Evolutionary conservation across 2,797 vertebrate genomes (phyloP).

Genomic region (Silurus aristotelis): DNA sequence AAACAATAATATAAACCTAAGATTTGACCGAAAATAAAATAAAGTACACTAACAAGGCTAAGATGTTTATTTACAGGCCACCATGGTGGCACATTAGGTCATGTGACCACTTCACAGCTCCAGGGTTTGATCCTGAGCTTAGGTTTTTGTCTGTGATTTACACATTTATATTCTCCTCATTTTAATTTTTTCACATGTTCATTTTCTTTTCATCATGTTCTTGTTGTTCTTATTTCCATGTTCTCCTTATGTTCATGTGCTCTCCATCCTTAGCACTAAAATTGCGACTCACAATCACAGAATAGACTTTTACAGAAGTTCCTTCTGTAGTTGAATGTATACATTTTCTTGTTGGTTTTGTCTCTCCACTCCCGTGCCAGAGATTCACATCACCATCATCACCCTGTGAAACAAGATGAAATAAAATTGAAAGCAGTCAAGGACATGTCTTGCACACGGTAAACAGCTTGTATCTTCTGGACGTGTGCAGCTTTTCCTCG

Average conservation of each 20-base stretch:
- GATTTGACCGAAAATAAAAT: background rate
- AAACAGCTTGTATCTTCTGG: constrained; percentile 83
- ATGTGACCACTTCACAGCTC: no score
- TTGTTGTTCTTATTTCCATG: background rate
- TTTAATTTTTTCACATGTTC: constrained; percentile 31
- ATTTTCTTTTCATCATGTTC: background rate
- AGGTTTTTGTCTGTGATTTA: background rate
- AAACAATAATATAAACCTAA: background rate
- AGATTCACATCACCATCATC: constrained; percentile 83
- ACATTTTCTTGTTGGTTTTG: constrained; percentile 63
- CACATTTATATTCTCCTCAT: no score
- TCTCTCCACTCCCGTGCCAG: constrained; percentile 73
- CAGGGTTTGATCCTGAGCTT: background rate
- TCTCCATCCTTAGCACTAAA: background rate
- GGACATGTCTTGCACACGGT: constrained; percentile 84
- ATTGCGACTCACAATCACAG: background rate
- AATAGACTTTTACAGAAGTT: background rate
- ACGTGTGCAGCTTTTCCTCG: constrained; percentile 84
- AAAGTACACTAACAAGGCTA: background rate
- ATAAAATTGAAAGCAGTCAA: constrained; percentile 86
- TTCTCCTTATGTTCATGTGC: constrained; percentile 32
- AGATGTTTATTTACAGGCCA: no score
- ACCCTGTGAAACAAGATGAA: constrained; percentile 84
- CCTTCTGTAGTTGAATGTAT: background rate
- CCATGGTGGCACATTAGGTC: no score